Evolutionary conservation across 2,797 vertebrate species (phyloP).

Genomic region (Glyptemys insculpta): DNA sequence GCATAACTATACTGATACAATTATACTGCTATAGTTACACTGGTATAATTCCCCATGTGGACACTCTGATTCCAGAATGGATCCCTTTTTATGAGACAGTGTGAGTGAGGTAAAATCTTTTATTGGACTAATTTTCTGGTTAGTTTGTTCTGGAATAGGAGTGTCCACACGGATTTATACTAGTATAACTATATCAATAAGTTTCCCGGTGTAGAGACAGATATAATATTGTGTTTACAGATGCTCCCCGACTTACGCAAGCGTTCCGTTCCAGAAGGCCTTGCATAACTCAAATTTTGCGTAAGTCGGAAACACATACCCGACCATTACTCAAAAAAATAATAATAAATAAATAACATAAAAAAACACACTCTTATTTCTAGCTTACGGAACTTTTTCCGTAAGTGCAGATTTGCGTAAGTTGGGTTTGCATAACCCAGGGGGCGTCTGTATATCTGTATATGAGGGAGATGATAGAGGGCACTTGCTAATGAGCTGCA

Average conservation of each 20-base stretch:
- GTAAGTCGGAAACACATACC: too few relatives aligned
- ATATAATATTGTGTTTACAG: background rate
- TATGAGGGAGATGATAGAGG: background rate
- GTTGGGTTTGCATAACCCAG: too few relatives aligned
- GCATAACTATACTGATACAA: background rate
- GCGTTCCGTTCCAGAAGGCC: too few relatives aligned
- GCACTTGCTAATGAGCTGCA: background rate
- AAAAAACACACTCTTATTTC: too few relatives aligned
- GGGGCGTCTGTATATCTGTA: background rate
- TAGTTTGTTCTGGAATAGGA: conserved; percentile 8
- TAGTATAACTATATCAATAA: background rate
- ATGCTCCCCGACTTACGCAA: too few relatives aligned
- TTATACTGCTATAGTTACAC: background rate
- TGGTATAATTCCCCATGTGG: conserved; percentile 22
- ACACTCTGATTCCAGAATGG: conserved; percentile 13
- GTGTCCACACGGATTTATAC: background rate
- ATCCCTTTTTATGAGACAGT: too few relatives aligned
- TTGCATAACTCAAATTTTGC: too few relatives aligned
- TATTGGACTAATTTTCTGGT: background rate
- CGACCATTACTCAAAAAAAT: too few relatives aligned
- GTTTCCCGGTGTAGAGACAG: background rate
- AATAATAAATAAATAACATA: too few relatives aligned
- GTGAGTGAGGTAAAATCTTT: too few relatives aligned
- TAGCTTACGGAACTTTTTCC: too few relatives aligned
- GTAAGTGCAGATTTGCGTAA: too few relatives aligned